Base-by-base conservation (phyloP, 2,888 invertebrate genomes). In the Sisyra nigra region DNA sequence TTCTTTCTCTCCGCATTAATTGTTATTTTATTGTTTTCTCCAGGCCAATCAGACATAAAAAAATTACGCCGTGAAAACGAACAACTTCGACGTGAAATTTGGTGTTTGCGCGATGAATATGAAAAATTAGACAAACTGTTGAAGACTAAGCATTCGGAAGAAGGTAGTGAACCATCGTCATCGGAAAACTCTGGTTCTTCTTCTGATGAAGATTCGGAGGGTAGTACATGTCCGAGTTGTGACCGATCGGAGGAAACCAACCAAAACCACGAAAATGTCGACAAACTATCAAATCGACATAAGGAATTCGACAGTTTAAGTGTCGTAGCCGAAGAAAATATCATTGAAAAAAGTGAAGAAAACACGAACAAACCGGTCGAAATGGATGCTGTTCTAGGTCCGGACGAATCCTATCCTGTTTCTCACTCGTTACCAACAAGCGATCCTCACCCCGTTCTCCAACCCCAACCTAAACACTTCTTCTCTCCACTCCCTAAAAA, bases 1-100 rank as follows among this genome's bases (percentile, higher is more conserved):
- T 34, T 34, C 11, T 11, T 4, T 11, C 15, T n/a, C 32, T 31
- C 4, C 11, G 3, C 3, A 34, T 14, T 34, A 9, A n/a, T 34
- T 7, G 11, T 14, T 34, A n/a, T 11, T n/a, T 3, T 3, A 3
- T 31, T 4, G 32, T 31, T n/a, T 31, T 31, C 32, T n/a, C 14
- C 65, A 87, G 87, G 89, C 51, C 88, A 89, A 60, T 81, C 80
- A 51, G 88, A 89, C 58, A 86, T 89, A 53, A 87, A 88, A 63
- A 88, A 89, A 58, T 59, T 91, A 55, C 80, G 86, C 48, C 69
- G 84, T 35, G 89, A 91, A 58, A 89, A 89, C 67, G 88, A 89
- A 51, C 83, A 85, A 59, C 67, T 91, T 44, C 78, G 86, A 54
- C 69, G 86, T 15, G 89, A 89, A 64, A 85, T 89, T 57, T 88